Evolutionary conservation across 2,797 vertebrate genomes (phyloP), one percentile per base, ranked within the genome.

Genomic region (Delichon dasypus): DNA sequence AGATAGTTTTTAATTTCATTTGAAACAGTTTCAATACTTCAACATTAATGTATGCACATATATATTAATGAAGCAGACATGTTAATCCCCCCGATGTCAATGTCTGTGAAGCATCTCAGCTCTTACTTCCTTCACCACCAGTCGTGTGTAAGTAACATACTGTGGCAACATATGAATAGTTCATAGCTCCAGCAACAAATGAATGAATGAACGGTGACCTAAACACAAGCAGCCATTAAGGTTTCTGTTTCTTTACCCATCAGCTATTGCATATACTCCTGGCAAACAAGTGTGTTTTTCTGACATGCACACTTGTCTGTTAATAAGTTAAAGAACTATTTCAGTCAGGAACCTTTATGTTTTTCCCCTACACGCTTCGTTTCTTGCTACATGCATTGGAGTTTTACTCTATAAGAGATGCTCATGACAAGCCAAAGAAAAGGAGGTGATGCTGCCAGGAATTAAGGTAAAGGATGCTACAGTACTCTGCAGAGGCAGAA

Each of bases 131-230:
- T 98, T 98, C 97, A 97, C 97, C 97, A 98, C 98, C 98, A 98
- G 97, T 98, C 98, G 98, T 98, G 98, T 98, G 98, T 98, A 98
- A 99, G 98, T 99, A 99, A 99, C 98, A 97, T 97, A 98, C 98
- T 98, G 98, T 98, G 98, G 98, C 98, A 98, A 98, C 98, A 98
- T 98, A 98, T 98, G 98, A 98, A 99, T 98, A 98, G 97, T 98
- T 99, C 98, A 99, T 98, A 98, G 98, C 97, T 98, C 98, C 97
- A 97, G 97, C 89, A 95, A 94, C 92, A 92, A 96, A 95, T 96
- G 98, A 98, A 96, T 96, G 96, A 97, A 98, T 98, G 96, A 97
- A 96, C 58, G 60, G 88, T 92, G 97, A 96, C 96, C 95, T 97
- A 96, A 94, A 95, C 94, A 66, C 92, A 70, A 94, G 89, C 82